phyloP scores from a whole-genome alignment of 2,888 invertebrate species.

The Hydriomena furcata region DNA sequence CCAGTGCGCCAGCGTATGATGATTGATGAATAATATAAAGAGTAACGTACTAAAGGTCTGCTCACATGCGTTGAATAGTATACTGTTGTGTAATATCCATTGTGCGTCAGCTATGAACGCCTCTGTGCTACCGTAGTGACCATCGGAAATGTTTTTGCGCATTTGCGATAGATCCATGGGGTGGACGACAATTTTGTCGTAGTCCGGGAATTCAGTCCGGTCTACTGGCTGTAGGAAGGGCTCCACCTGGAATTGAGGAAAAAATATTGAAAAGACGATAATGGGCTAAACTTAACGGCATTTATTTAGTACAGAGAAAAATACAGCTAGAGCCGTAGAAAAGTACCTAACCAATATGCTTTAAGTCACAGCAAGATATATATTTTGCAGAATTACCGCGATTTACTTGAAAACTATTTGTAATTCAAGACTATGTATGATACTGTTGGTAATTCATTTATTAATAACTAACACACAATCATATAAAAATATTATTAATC shows the following conservation, averaged over 20 bases:
- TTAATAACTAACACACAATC: too few relatives aligned
- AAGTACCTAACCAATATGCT: too few relatives aligned
- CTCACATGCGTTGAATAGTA: slow-evolving; percentile 94
- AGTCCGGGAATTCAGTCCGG: slow-evolving; percentile 87
- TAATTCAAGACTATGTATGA: too few relatives aligned
- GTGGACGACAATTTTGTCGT: slow-evolving; percentile 91
- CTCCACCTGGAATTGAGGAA: slow-evolving; percentile 84
- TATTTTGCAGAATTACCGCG: too few relatives aligned
- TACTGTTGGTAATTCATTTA: too few relatives aligned
- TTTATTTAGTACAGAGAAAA: too few relatives aligned
- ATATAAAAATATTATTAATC: too few relatives aligned
- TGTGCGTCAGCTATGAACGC: slow-evolving; percentile 95
- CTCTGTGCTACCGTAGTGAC: slow-evolving; percentile 92
- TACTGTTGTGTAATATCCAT: slow-evolving; percentile 97
- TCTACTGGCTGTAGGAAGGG: slow-evolving; percentile 92
- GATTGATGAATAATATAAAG: slow-evolving; percentile 39
- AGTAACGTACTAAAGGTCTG: slow-evolving; percentile 45
- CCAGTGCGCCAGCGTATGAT: slow-evolving; percentile 24
- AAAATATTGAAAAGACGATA: not conserved
- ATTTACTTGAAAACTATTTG: too few relatives aligned
- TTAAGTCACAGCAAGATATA: too few relatives aligned
- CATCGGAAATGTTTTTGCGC: slow-evolving; percentile 89
- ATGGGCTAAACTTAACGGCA: too few relatives aligned
- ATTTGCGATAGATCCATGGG: slow-evolving; percentile 93
- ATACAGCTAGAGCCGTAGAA: too few relatives aligned